Percentiles rank a stretch among this genome's conserved stretches.
Evolutionary conservation across 2,888 invertebrate species (phyloP).

Genomic region (Rhingia campestris): DNA sequence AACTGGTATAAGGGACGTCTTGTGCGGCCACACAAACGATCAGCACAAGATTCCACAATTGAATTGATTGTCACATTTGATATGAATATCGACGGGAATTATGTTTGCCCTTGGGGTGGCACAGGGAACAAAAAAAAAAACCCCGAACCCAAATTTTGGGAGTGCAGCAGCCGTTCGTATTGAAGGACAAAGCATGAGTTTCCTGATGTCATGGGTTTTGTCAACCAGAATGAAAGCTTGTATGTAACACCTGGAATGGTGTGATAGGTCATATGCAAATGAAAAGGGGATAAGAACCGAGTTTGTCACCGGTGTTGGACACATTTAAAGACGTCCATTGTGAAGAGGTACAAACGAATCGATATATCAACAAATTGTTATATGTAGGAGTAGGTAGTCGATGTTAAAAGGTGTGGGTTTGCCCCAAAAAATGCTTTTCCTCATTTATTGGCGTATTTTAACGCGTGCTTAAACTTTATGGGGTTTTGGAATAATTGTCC

Average conservation of each 20-base stretch:
- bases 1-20: constrained; percentile 52
- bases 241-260: constrained; percentile 48
- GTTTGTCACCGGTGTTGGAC: constrained; percentile 1
- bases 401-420: too few species aligned
- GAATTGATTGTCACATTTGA: constrained; percentile 66
- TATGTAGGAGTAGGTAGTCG: too few species aligned
- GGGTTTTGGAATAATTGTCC: too few species aligned
- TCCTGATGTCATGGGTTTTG: constrained; percentile 17
- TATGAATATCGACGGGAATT: constrained; percentile 39
- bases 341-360: not conserved
- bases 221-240: constrained; percentile 42
- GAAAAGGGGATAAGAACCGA: not conserved
- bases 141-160: constrained; percentile 19
- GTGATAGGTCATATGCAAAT: constrained; percentile 29
- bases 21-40: constrained; percentile 57
- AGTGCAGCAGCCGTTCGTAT: constrained; percentile 45
- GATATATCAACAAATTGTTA: too few species aligned
- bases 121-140: constrained; percentile 5
- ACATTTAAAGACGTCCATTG: constrained; percentile 19
- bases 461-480: too few species aligned
- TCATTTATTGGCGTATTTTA: too few species aligned
- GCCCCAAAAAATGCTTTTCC: too few species aligned
- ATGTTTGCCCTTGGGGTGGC: constrained; percentile 60
- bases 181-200: constrained; percentile 16
- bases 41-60: constrained; percentile 56